phyloP scores from a whole-genome alignment of 2,113 vertebrate genomes.

The Poeciliopsis prolifica region DNA sequence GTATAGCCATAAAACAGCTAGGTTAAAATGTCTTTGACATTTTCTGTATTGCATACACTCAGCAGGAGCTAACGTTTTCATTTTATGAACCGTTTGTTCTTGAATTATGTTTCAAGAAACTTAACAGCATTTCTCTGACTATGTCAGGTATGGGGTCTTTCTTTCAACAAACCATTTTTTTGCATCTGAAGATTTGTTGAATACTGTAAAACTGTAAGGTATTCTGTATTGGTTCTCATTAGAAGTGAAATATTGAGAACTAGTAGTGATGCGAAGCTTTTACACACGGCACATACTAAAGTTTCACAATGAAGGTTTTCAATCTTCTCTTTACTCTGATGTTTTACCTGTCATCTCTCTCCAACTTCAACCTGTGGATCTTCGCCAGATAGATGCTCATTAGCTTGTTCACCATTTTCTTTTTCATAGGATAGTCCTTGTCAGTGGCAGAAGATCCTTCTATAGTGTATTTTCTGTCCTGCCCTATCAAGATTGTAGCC shows the following conservation, averaged over 20 bases:
- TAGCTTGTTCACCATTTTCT: slow-evolving; percentile 82
- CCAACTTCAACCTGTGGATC: slow-evolving; percentile 65
- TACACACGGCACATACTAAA: slow-evolving; percentile 6
- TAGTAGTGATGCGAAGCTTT: neutral
- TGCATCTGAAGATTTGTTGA: neutral
- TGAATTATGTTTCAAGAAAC: too few species aligned
- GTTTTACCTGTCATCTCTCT: slow-evolving; percentile 56
- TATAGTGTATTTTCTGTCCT: slow-evolving; percentile 99
- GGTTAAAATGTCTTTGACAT: too few species aligned
- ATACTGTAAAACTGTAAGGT: neutral
- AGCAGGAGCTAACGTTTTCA: too few species aligned
- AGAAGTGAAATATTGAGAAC: neutral
- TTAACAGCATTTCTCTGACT: too few species aligned
- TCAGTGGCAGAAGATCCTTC: slow-evolving; percentile 99
- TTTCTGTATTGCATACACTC: too few species aligned
- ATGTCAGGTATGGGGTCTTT: too few species aligned
- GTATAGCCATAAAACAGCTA: too few species aligned
- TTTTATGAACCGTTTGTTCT: too few species aligned
- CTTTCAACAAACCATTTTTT: neutral
- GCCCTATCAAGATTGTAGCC: slow-evolving; percentile 98
- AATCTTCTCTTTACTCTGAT: slow-evolving; percentile 23
- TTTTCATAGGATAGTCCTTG: slow-evolving; percentile 99
- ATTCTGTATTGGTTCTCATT: neutral
- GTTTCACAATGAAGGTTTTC: slow-evolving; percentile 30
- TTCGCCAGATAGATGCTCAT: slow-evolving; percentile 73